Base-by-base conservation (phyloP, 1,140 invertebrate species). In the Anastatus disparis region DNA sequence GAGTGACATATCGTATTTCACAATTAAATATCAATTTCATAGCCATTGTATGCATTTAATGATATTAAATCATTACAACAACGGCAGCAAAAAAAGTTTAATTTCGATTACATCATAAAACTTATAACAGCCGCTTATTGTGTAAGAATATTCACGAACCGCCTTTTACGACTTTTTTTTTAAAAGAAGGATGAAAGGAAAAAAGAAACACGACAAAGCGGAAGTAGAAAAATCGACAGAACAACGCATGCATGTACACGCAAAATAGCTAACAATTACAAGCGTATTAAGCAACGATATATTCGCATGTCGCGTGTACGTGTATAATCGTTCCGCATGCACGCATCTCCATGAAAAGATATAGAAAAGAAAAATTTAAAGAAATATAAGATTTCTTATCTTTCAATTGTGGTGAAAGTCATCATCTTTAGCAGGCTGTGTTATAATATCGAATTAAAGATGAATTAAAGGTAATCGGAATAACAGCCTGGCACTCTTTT, bases 321-420 rank as follows among this genome's bases (percentile, higher is more conserved):
- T 35, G 10, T 35, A 35, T 38, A 38, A 56, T 59, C 38, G 35
- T 42, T 42, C 56, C 53, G 53, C 53, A 29, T 35, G 22, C 29
- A 24, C 27, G 27, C 31, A 35, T 10, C 4, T 10, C 4, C 9
- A 56, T 31, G 53, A 31, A 56, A 56, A 35, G 10, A 6, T 4
- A 6, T 10, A 35, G 31, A 35, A 35, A 56, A 56, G 35, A 17
- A 29, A 7, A 31, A 31, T 12, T 10, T 35, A 35, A 35, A 35
- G 31, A 35, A 35, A 35, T 35, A 35, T 6, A 13, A 22, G 50
- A 52, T 52, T 24, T 4, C 22, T 52, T 52, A 52, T 52, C 50
- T 15, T n/a, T 8, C 20, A 6, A 27, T 13, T 15, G 10, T 46
- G 50, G 50, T 52, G 50, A 52, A 52, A 52, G 50, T 52, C 20